A percentile compares a stretch with the other conserved stretches of the same genome.
Conservation (phyloP, 2,888 invertebrate genomes). For the Frankliniella fusca region DNA sequence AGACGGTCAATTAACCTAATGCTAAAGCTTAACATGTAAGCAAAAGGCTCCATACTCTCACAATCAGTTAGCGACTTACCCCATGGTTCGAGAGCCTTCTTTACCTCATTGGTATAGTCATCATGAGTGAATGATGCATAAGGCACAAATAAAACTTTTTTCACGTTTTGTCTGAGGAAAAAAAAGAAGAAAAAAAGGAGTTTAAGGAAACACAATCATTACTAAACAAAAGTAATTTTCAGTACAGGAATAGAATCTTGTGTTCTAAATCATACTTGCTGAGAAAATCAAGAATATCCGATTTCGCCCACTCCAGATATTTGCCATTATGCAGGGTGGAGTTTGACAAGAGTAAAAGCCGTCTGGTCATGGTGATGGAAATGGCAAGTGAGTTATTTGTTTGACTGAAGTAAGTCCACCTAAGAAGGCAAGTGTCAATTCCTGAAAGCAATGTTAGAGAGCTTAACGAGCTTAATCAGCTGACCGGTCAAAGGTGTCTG, state of each 20-base stretch:
- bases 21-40: too few species aligned
- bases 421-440: background rate
- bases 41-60: too few species aligned
- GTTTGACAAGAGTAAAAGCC: constrained; percentile 63
- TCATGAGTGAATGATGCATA: constrained; percentile 67
- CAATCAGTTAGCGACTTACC: constrained; percentile 48
- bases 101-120: constrained; percentile 59
- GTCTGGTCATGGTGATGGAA: constrained; percentile 44
- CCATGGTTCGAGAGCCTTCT: constrained; percentile 58
- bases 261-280: constrained; percentile 49
- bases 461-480: background rate
- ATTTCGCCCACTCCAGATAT: constrained; percentile 62
- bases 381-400: too few species aligned
- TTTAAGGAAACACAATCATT: constrained; percentile 27
- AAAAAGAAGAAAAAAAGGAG: constrained; percentile 40
- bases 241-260: background rate
- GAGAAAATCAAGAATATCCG: constrained; percentile 59
- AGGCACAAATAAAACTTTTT: constrained; percentile 66
- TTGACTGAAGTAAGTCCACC: too few species aligned
- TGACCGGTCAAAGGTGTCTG: background rate
- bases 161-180: constrained; percentile 58
- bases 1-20: too few species aligned
- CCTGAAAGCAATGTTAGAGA: background rate
- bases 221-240: background rate
- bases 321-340: constrained; percentile 64